Conservation (phyloP, 2,113 vertebrate genomes). For the Brachypteracias leptosomus region DNA sequence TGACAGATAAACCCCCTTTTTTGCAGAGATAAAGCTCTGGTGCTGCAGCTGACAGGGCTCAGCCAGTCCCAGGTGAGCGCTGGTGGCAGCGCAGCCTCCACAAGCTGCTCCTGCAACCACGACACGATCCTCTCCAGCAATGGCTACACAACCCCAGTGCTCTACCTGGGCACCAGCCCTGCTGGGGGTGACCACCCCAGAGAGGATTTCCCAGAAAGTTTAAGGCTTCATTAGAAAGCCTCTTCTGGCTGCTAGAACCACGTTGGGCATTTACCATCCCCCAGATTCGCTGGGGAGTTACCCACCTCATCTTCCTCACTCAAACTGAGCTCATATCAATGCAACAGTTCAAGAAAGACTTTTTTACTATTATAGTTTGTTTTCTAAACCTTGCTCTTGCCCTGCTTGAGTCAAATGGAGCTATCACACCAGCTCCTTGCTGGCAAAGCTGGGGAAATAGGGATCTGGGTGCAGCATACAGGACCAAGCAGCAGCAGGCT, state of each 20-base stretch:
- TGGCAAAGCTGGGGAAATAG: background rate
- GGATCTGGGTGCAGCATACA: rapidly evolving
- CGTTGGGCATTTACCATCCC: background rate
- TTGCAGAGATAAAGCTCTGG: background rate
- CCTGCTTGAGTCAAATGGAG: too few species aligned
- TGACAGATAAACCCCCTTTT: background rate
- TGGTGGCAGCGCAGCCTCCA: background rate
- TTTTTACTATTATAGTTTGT: too few species aligned
- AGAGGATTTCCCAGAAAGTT: background rate
- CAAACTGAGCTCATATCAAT: background rate
- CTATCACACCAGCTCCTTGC: rapidly evolving
- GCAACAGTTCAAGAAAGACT: background rate
- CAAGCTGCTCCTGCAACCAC: background rate
- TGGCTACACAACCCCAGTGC: background rate
- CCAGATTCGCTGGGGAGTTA: too few species aligned
- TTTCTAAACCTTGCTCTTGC: too few species aligned
- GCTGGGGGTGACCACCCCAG: background rate
- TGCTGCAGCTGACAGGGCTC: background rate
- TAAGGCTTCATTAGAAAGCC: background rate
- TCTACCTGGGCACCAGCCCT: background rate
- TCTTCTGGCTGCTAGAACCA: background rate
- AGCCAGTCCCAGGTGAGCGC: background rate
- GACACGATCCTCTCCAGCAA: rapidly evolving
- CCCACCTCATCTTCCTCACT: background rate
- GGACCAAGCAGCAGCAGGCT: background rate